Evolutionary conservation across 2,113 vertebrate species (phyloP).

Genomic region (Petrocephalus microphthalmus): DNA sequence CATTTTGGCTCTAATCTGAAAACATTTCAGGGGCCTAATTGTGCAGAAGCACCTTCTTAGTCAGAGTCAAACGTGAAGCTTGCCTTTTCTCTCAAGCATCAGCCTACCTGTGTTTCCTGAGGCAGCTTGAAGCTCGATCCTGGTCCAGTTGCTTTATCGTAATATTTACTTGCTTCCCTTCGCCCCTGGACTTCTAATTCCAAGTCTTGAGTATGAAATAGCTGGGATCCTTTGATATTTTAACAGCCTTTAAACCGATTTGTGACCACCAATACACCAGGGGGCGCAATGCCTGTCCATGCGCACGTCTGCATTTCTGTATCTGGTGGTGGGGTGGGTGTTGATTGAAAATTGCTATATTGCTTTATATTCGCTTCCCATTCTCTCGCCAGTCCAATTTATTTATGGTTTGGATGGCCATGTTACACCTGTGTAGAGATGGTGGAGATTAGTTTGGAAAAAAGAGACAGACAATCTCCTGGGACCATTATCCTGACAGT

Average conservation of each 20-base stretch:
- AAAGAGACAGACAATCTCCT: slow-evolving; percentile 46
- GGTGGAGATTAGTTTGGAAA: slow-evolving; percentile 52
- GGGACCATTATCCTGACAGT: slow-evolving; percentile 45
- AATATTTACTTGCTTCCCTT: neutral
- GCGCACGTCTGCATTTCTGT: neutral
- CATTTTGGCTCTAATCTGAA: neutral
- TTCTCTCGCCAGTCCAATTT: slow-evolving; percentile 58
- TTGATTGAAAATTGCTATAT: slow-evolving; percentile 65
- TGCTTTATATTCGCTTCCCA: slow-evolving; percentile 59
- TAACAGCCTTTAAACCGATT: slow-evolving; percentile 49
- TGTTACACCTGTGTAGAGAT: slow-evolving; percentile 47
- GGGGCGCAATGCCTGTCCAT: neutral
- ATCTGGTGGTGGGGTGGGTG: neutral
- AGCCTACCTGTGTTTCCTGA: neutral
- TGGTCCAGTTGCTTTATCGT: neutral
- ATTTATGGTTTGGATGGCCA: slow-evolving; percentile 57
- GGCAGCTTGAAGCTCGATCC: neutral
- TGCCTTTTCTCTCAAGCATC: neutral
- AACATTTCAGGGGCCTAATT: too few species aligned
- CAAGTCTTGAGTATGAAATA: neutral
- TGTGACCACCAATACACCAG: slow-evolving; percentile 26
- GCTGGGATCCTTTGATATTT: slow-evolving; percentile 38
- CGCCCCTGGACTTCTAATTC: neutral
- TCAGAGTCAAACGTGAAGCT: neutral
- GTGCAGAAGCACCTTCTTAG: neutral